Base-by-base conservation (phyloP, 2,113 vertebrate genomes). In the Damaliscus lunatus region DNA sequence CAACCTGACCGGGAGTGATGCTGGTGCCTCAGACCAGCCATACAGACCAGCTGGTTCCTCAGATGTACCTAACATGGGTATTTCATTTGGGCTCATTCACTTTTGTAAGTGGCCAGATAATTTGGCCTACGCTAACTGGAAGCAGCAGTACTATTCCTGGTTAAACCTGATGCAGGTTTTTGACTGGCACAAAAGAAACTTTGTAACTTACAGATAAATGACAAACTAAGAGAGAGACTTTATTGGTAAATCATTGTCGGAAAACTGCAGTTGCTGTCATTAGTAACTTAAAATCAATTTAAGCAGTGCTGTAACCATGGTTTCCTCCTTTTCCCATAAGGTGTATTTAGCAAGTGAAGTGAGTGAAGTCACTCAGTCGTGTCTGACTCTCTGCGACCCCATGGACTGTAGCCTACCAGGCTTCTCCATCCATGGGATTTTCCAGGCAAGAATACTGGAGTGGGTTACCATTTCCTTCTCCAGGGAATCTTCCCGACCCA, bases 191-290 rank as follows among this genome's bases (percentile, higher is more conserved):
- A 43, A 81, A 88, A 91, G 55, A 50, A 89, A 59, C 43, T 40
- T 88, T 57, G 52, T 11, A 87, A 48, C 48, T 83, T 40, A 53
- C 23, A 59, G 93, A n/a, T 91, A 33, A 46, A 64, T 97, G 89
- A 96, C 78, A 93, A 92, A 81, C n/a, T 95, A 87, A 97, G 96
- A 94, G 94, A 93, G 98, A 98, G 90, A 94, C 97, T 98, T 98
- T 98, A 98, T 95, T 98, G 89, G 85, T 91, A 90, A 92, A 82
- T 96, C 96, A 95, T 96, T 98, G 23, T 52, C 31, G 88, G 89
- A 82, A 60, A 97, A 46, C 12, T 27, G 64, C 92, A 97, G 19
- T 83, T 60, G 60, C 57, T 98, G 78, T 80, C 48, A 77, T 6
- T 57, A 88, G 53, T 97, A 83, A 94, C 81, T 83, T 94, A 91